Base-by-base conservation (phyloP, 2,888 invertebrate species). In the Scaptomyza tumidula region DNA sequence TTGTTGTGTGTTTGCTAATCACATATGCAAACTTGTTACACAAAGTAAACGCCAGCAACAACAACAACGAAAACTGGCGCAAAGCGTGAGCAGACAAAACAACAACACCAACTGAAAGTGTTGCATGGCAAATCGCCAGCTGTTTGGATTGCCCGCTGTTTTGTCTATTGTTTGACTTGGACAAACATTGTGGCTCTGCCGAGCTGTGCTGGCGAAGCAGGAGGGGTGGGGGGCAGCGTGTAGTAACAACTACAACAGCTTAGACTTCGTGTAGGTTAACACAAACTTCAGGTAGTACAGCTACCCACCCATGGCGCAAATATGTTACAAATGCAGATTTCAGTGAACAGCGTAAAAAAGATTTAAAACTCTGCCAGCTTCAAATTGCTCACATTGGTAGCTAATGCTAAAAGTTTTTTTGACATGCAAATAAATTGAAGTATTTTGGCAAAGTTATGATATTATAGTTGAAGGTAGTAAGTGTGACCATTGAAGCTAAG, bases 21-120 rank as follows among this genome's bases (percentile, higher is more conserved):
- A 79, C 83, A 79, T 78, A 83, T 83, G 83, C 83, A 83, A 83
- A 83, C 82, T 86, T 86, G 82, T 88, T 83, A 86, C 82, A 83
- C 82, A 83, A 88, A 88, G 54, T 69, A 75, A 78, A 67, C 63
- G 67, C 52, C 56, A 64, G 62, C 37, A 53, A 53, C 66, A 63
- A 49, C 54, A 64, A 64, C 37, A 55, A 53, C 66, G 63, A 54
- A 56, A 78, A 24, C 45, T 46, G 48, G 53, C 53, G 64, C 68
- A 66, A 67, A 58, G 55, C 75, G 84, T 62, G 63, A 70, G 69
- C 82, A 78, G 45, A 58, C 43, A 71, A 77, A 77, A 66, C 54
- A 65, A 67, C 71, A 75, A 68, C 73, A 64, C 49, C 41, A 46
- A 19, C 37, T 29, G 6, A 65, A 65, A 65, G 56, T 87, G 79